Conservation (phyloP, 2,888 invertebrate species). For the Nysson spinosus region DNA sequence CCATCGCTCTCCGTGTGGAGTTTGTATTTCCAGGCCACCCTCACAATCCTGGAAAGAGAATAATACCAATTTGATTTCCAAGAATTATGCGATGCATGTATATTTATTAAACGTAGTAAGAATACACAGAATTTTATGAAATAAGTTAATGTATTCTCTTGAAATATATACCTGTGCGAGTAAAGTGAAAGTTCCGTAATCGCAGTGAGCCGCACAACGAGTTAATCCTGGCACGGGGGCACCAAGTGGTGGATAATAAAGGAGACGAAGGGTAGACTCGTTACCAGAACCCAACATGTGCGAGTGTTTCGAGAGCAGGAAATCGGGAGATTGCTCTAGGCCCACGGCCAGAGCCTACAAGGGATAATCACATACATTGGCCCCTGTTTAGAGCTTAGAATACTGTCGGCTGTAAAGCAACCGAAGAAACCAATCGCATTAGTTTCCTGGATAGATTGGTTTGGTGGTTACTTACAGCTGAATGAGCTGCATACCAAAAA, state of each 20-base stretch:
- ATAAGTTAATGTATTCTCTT: too few relatives aligned
- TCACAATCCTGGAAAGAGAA: slow-evolving; percentile 82
- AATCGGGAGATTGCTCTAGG: slow-evolving; percentile 81
- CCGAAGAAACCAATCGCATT: slow-evolving; percentile 45
- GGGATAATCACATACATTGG: slow-evolving; percentile 46
- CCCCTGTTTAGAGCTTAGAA: slow-evolving; percentile 35
- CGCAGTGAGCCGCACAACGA: slow-evolving; percentile 85
- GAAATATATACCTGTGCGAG: slow-evolving; percentile 80
- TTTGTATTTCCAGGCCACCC: slow-evolving; percentile 86
- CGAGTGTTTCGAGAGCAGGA: slow-evolving; percentile 83
- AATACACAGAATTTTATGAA: too few relatives aligned
- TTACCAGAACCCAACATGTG: slow-evolving; percentile 83
- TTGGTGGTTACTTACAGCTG: slow-evolving; percentile 38
- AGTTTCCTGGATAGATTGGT: slow-evolving; percentile 30
- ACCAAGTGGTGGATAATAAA: slow-evolving; percentile 84
- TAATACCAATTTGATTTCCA: background rate
- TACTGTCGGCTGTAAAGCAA: slow-evolving; percentile 40
- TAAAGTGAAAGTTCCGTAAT: slow-evolving; percentile 87
- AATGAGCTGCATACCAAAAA: background rate
- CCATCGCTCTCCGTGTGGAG: slow-evolving; percentile 84
- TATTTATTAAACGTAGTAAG: background rate
- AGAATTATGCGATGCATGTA: background rate
- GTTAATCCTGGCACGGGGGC: slow-evolving; percentile 78
- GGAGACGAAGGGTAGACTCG: slow-evolving; percentile 83
- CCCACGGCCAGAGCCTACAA: slow-evolving; percentile 74